Evolutionary conservation across 1,140 invertebrate species (phyloP).

Genomic region (Coenobita brevimanus): DNA sequence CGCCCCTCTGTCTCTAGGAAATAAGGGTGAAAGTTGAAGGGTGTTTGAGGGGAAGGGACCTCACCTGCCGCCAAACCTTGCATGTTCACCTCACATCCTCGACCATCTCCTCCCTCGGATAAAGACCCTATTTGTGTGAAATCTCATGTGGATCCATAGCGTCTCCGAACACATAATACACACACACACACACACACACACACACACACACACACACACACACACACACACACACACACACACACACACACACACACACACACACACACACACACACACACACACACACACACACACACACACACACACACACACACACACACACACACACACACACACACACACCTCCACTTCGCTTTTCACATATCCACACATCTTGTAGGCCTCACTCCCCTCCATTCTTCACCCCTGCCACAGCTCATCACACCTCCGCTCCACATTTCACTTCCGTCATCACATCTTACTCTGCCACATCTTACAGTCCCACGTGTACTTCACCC

Average conservation of each 20-base stretch:
- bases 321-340: too few relatives aligned
- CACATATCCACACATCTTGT: too few relatives aligned
- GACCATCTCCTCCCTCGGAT: constrained; percentile 33
- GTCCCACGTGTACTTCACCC: too few relatives aligned
- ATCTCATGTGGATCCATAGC: constrained; percentile 15
- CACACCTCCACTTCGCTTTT: too few relatives aligned
- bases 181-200: not conserved
- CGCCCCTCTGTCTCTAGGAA: not conserved
- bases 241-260: constrained; percentile 20
- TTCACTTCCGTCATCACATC: too few relatives aligned
- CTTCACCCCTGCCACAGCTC: too few relatives aligned
- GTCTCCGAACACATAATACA: not conserved
- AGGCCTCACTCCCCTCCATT: too few relatives aligned
- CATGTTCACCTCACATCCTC: constrained; percentile 46
- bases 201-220: not conserved
- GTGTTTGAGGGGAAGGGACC: too few relatives aligned
- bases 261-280: not conserved
- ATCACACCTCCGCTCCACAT: too few relatives aligned
- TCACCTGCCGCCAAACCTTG: not conserved
- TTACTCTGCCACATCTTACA: too few relatives aligned
- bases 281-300: not conserved
- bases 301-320: too few relatives aligned
- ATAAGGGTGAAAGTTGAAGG: not conserved
- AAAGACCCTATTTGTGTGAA: constrained; percentile 9
- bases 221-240: not conserved